phyloP scores from a whole-genome alignment of 2,797 vertebrate species.

The Enteromius unitaeniatus region DNA sequence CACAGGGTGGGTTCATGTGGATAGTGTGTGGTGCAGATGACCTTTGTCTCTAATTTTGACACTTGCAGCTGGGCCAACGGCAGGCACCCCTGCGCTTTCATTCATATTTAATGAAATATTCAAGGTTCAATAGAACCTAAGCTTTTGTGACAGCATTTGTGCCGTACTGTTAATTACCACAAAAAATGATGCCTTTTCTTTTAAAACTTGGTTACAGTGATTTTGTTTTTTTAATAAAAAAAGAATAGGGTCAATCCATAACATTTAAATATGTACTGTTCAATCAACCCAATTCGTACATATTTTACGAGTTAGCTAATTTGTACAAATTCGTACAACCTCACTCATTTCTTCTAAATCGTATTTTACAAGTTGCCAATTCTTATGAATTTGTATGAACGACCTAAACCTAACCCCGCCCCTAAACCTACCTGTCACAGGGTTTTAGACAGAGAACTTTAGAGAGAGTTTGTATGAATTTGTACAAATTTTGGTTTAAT shows the following conservation, averaged over 20 bases:
- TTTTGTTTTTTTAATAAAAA: neutral
- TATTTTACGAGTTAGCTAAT: too few species aligned
- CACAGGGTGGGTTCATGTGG: constrained; percentile 39
- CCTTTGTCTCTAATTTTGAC: constrained; percentile 75
- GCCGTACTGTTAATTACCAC: neutral
- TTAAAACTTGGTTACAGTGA: neutral
- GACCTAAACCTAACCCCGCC: too few species aligned
- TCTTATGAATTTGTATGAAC: too few species aligned
- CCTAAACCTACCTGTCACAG: too few species aligned
- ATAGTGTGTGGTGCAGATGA: constrained; percentile 49
- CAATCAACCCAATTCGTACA: neutral
- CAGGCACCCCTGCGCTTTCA: constrained; percentile 61
- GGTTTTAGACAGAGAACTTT: too few species aligned
- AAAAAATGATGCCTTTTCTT: neutral
- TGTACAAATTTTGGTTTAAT: too few species aligned
- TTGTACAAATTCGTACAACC: too few species aligned
- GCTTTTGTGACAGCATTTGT: neutral
- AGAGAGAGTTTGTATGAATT: too few species aligned
- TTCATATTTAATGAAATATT: constrained; percentile 53
- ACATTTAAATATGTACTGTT: neutral
- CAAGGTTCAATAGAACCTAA: constrained; percentile 44
- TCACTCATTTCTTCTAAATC: too few species aligned
- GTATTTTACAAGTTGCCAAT: too few species aligned
- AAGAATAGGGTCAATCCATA: neutral
- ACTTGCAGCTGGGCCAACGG: constrained; percentile 89